phyloP scores from a whole-genome alignment of 2,888 invertebrate genomes.

The Alcis repandata region DNA sequence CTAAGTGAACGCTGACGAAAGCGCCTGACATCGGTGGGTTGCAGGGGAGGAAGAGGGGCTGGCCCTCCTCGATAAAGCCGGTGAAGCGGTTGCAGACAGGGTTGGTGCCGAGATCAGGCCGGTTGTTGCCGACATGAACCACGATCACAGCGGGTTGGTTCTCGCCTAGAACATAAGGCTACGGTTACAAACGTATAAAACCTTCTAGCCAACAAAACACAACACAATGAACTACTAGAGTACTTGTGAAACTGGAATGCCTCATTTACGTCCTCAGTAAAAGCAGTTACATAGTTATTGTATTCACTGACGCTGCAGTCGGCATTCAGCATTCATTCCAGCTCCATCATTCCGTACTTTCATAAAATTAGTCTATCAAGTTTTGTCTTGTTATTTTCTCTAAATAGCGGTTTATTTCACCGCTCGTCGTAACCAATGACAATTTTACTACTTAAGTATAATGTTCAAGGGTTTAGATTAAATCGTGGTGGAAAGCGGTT shows the following conservation, averaged over 20 bases:
- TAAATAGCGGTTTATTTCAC: slow-evolving; percentile 58
- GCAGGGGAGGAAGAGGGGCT: slow-evolving; percentile 96
- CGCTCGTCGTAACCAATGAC: slow-evolving; percentile 56
- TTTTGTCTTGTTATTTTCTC: slow-evolving; percentile 66
- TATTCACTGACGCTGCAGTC: neutral
- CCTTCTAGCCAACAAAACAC: too few species aligned
- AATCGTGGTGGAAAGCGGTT: slow-evolving; percentile 59
- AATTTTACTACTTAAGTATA: slow-evolving; percentile 61
- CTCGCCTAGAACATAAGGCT: slow-evolving; percentile 83
- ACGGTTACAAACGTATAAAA: neutral
- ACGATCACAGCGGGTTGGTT: slow-evolving; percentile 94
- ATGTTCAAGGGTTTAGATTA: slow-evolving; percentile 55
- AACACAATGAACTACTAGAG: too few species aligned
- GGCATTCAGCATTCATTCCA: slow-evolving; percentile 3
- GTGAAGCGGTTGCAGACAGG: slow-evolving; percentile 97
- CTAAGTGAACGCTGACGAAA: slow-evolving; percentile 96
- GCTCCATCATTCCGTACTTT: slow-evolving; percentile 48
- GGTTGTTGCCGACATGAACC: slow-evolving; percentile 96
- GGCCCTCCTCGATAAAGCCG: slow-evolving; percentile 94
- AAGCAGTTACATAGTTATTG: neutral
- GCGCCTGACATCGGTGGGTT: slow-evolving; percentile 98
- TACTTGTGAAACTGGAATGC: too few species aligned
- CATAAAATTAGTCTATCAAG: slow-evolving; percentile 47
- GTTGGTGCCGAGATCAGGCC: slow-evolving; percentile 96
- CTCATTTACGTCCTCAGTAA: too few species aligned